phyloP scores from a whole-genome alignment of 2,888 invertebrate genomes.

The Hirtodrosophila cameraria region DNA sequence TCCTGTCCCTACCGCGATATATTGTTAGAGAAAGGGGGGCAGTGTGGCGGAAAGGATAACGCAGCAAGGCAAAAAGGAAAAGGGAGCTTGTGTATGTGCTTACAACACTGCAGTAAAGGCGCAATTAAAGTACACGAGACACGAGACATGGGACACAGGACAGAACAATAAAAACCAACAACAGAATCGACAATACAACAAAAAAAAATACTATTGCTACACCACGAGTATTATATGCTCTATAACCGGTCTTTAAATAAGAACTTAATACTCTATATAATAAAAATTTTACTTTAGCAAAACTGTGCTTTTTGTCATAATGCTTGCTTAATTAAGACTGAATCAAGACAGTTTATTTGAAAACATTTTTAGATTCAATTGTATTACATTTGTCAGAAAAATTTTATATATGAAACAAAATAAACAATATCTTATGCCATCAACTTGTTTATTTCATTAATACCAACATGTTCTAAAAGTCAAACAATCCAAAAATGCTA shows the following conservation, averaged over 20 bases:
- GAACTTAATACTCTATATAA: too few relatives aligned
- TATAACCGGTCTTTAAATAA: background rate
- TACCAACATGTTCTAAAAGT: too few relatives aligned
- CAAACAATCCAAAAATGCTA: too few relatives aligned
- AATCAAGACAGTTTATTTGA: too few relatives aligned
- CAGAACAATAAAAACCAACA: conserved; percentile 57
- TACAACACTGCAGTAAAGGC: conserved; percentile 59
- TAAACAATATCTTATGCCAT: too few relatives aligned
- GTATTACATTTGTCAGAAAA: too few relatives aligned
- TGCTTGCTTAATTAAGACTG: too few relatives aligned
- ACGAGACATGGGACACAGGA: conserved; percentile 66
- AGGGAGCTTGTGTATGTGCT: conserved; percentile 35
- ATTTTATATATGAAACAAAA: too few relatives aligned
- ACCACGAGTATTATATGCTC: conserved; percentile 12
- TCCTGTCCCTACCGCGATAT: conserved; percentile 52
- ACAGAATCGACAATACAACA: conserved; percentile 40
- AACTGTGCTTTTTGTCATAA: too few relatives aligned
- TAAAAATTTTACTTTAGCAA: background rate
- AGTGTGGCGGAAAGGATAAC: background rate
- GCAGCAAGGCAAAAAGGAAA: background rate
- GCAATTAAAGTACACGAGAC: conserved; percentile 76
- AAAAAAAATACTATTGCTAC: background rate
- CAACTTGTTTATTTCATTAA: too few relatives aligned
- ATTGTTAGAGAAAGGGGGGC: conserved; percentile 8
- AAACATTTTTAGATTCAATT: too few relatives aligned